These are phyloP conservation scores for Haplochromis vanheusdeni DNA, from an alignment of 2,113 vertebrate species.

Conservation along the genomic window DNA sequence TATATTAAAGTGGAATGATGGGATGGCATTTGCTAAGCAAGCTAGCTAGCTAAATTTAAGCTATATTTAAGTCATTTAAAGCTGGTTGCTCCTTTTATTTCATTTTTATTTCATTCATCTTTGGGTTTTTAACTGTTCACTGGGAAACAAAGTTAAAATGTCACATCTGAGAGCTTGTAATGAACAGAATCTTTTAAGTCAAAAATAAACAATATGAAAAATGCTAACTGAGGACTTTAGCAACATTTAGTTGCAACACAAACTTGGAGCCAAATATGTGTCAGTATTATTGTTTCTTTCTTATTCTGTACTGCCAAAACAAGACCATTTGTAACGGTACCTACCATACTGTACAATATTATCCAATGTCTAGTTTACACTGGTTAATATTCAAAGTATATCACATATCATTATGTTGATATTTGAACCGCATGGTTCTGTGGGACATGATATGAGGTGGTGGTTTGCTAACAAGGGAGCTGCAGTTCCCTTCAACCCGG, in stretches of 20 bases:
- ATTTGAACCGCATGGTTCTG: not conserved
- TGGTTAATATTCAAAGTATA: not conserved
- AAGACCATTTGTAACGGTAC: not conserved
- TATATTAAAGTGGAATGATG: not conserved
- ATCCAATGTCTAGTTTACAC: not conserved
- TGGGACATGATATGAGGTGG: not conserved
- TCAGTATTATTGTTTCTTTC: not conserved
- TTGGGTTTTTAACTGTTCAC: not conserved
- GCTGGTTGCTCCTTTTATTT: not conserved
- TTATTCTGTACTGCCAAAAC: not conserved
- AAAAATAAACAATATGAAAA: not conserved
- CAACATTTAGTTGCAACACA: not conserved
- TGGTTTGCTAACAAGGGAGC: not conserved
- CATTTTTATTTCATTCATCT: not conserved
- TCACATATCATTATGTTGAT: not conserved
- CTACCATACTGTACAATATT: not conserved
- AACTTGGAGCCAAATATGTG: not conserved
- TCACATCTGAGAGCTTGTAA: not conserved
- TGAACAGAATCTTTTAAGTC: not conserved
- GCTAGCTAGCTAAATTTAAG: not conserved
- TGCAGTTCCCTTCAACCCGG: slow-evolving; percentile 45
- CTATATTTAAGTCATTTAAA: not conserved
- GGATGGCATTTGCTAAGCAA: not conserved
- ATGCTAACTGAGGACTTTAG: not conserved
- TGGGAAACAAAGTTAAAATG: not conserved